Percentiles rank a stretch among this genome's conserved stretches.
phyloP scores from a whole-genome alignment of 2,113 vertebrate genomes.

The Dunckerocampus dactyliophorus region DNA sequence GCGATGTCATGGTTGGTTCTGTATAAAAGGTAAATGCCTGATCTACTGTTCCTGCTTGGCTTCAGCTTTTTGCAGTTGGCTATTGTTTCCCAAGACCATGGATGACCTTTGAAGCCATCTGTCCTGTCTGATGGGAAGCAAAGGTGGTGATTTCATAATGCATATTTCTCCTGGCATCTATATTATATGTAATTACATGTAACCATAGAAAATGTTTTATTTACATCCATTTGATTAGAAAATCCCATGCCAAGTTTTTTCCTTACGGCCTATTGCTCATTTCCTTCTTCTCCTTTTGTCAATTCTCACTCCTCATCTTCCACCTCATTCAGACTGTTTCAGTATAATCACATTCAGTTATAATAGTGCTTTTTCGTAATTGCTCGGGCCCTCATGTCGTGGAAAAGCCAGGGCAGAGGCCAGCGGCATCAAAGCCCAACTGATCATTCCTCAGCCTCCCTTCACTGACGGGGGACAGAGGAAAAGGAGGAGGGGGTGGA shows the following conservation, averaged over 20 bases:
- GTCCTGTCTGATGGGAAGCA: too few species aligned
- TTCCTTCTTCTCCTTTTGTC: not conserved
- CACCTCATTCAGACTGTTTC: slow-evolving; percentile 45
- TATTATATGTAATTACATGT: too few species aligned
- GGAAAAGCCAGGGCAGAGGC: slow-evolving; percentile 64
- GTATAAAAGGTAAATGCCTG: too few species aligned
- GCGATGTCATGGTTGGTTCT: too few species aligned
- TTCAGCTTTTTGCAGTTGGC: too few species aligned
- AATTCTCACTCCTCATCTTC: slow-evolving; percentile 17
- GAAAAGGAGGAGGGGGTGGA: slow-evolving; percentile 30
- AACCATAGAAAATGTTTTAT: not conserved
- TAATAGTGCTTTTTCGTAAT: slow-evolving; percentile 57
- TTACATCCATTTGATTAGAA: not conserved
- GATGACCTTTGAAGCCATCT: too few species aligned
- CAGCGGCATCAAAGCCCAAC: slow-evolving; percentile 66
- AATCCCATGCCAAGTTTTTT: not conserved
- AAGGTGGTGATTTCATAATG: too few species aligned
- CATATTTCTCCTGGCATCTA: not conserved
- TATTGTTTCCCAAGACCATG: too few species aligned
- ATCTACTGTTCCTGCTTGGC: too few species aligned
- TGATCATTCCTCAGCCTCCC: slow-evolving; percentile 66
- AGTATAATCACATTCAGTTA: slow-evolving; percentile 57
- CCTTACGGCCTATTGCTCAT: not conserved
- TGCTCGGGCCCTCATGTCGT: slow-evolving; percentile 61
- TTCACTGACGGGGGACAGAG: slow-evolving; percentile 33